Evolutionary conservation across 2,113 vertebrate species (phyloP).

Genomic region (Rattus rattus): DNA sequence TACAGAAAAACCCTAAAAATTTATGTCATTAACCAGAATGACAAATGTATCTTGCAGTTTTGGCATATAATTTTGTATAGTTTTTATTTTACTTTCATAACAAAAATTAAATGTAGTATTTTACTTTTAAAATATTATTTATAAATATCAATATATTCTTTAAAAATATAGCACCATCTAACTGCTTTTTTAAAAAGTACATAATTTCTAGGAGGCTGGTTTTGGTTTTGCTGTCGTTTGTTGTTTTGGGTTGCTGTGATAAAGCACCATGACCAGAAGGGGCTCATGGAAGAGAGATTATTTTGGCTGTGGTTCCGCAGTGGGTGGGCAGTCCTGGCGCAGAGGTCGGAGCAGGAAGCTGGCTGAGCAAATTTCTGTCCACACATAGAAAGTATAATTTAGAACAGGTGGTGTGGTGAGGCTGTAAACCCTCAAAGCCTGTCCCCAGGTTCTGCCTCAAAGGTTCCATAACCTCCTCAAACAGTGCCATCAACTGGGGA

Average conservation of each 20-base stretch:
- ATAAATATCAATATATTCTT: constrained; percentile 8
- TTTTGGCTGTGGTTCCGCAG: not conserved
- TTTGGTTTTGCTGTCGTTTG: constrained; percentile 31
- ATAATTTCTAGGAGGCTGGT: not conserved
- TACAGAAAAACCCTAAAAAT: not conserved
- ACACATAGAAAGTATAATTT: not conserved
- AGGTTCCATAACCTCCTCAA: not conserved
- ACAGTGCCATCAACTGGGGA: not conserved
- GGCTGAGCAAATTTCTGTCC: not conserved
- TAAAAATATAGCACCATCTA: not conserved
- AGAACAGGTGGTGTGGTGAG: not conserved
- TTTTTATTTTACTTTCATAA: constrained; percentile 46
- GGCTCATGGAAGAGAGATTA: not conserved
- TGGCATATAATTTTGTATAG: constrained; percentile 27
- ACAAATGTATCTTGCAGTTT: not conserved
- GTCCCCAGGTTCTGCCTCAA: not conserved
- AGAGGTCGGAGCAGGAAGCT: not conserved
- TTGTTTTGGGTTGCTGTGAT: not conserved
- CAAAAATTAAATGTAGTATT: not conserved
- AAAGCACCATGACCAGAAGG: not conserved
- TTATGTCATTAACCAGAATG: not conserved
- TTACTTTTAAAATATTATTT: not conserved
- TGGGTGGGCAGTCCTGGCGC: not conserved
- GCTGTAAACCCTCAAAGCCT: not conserved
- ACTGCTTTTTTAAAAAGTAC: not conserved